Evolutionary conservation across 2,797 vertebrate genomes (phyloP).

Genomic region (Neomorphus geoffroyi): DNA sequence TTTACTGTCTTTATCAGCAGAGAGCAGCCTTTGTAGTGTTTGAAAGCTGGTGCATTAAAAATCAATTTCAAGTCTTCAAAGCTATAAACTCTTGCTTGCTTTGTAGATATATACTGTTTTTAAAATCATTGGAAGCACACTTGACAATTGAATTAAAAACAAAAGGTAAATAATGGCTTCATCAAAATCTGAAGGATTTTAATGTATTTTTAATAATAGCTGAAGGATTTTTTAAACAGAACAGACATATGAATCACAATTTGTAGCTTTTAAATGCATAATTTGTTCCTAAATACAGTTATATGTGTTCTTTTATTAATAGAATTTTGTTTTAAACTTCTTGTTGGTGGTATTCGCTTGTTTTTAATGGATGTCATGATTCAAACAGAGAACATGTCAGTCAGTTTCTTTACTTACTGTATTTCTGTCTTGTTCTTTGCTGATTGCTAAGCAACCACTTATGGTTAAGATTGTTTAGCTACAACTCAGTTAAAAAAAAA

Average conservation of each 20-base stretch:
- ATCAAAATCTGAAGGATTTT: constrained; percentile 48
- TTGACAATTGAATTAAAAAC: constrained; percentile 67
- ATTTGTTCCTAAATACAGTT: constrained; percentile 14
- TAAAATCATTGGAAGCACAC: constrained; percentile 19
- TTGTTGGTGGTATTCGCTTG: not conserved
- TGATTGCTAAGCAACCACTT: constrained; percentile 69
- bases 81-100: constrained; percentile 51
- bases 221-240: not conserved
- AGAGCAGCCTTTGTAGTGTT: constrained; percentile 73
- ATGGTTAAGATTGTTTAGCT: constrained; percentile 21
- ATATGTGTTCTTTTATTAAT: constrained; percentile 17
- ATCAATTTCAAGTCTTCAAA: constrained; percentile 76
- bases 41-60: constrained; percentile 73
- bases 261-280: constrained; percentile 19
- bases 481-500: not conserved
- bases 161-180: constrained; percentile 55
- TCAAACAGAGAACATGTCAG: constrained; percentile 25
- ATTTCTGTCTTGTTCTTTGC: constrained; percentile 55
- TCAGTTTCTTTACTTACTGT: constrained; percentile 50
- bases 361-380: constrained; percentile 42
- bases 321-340: constrained; percentile 28
- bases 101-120: constrained; percentile 64
- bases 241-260: not conserved
- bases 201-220: constrained; percentile 62
- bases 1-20: constrained; percentile 77